A percentile compares a stretch with the other conserved stretches of the same genome.
phyloP scores from a whole-genome alignment of 2,113 vertebrate species.

The Gopherus evgoodei region DNA sequence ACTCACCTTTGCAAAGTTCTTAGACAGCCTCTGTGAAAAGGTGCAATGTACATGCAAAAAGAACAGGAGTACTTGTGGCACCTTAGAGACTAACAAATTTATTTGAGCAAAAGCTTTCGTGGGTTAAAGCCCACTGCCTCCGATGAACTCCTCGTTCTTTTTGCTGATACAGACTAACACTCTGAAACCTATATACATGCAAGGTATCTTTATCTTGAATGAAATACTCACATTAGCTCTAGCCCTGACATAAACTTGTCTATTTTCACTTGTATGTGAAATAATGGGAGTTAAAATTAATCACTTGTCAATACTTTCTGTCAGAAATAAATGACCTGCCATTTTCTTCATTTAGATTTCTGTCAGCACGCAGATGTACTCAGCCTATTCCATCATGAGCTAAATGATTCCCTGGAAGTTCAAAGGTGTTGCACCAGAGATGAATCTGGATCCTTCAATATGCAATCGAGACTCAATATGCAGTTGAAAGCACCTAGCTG shows the following conservation, averaged over 20 bases:
- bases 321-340: not conserved
- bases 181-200: not conserved
- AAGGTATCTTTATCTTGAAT: not conserved
- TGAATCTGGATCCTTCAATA: not conserved
- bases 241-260: not conserved
- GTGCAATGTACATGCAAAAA: not conserved
- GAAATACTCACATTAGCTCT: not conserved
- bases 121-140: too few species aligned
- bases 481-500: not conserved
- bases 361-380: not conserved
- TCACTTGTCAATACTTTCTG: not conserved
- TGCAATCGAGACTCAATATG: not conserved
- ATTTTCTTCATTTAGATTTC: not conserved
- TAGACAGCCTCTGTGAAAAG: not conserved
- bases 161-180: too few species aligned
- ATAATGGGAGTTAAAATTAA: not conserved
- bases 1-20: not conserved
- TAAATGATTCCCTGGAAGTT: not conserved
- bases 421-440: not conserved
- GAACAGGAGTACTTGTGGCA: too few species aligned
- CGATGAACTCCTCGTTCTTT: too few species aligned
- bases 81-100: too few species aligned
- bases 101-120: too few species aligned
- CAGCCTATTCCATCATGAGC: not conserved
- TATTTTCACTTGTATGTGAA: not conserved